phyloP scores from a whole-genome alignment of 2,888 invertebrate genomes.

The Lasioglossum vierecki region DNA sequence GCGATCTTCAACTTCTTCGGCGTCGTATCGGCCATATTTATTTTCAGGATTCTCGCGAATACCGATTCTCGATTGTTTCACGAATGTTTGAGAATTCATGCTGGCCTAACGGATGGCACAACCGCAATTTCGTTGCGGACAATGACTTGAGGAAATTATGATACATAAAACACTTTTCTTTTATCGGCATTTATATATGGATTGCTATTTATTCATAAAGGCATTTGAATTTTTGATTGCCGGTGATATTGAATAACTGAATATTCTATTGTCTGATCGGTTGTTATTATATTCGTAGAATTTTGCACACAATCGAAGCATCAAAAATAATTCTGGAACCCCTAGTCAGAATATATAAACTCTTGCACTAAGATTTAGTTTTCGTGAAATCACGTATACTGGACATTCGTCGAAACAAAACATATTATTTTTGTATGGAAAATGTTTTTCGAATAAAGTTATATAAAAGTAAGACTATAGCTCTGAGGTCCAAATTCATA shows the following conservation, averaged over 20 bases:
- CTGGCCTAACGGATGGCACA: neutral
- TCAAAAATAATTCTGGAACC: too few species aligned
- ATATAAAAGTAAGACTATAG: too few species aligned
- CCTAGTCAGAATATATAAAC: too few species aligned
- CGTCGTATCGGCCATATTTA: neutral
- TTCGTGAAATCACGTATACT: too few species aligned
- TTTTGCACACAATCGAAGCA: too few species aligned
- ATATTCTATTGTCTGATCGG: neutral
- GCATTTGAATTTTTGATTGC: neutral
- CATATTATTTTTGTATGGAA: neutral
- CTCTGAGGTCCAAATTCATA: neutral
- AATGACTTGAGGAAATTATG: neutral
- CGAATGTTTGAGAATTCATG: neutral
- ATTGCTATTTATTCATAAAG: neutral
- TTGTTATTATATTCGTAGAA: neutral
- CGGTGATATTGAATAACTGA: neutral
- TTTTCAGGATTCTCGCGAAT: neutral
- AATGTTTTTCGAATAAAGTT: neutral
- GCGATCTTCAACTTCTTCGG: slow-evolving; percentile 10
- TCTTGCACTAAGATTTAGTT: too few species aligned
- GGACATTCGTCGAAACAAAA: neutral
- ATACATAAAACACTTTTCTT: neutral
- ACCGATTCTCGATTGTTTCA: slow-evolving; percentile 15
- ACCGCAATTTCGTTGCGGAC: neutral
- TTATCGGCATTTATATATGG: neutral